A percentile compares a stretch with the other conserved stretches of the same genome.
Evolutionary conservation across 1,140 invertebrate species (phyloP).

Genomic region (Brachionus sp.): DNA sequence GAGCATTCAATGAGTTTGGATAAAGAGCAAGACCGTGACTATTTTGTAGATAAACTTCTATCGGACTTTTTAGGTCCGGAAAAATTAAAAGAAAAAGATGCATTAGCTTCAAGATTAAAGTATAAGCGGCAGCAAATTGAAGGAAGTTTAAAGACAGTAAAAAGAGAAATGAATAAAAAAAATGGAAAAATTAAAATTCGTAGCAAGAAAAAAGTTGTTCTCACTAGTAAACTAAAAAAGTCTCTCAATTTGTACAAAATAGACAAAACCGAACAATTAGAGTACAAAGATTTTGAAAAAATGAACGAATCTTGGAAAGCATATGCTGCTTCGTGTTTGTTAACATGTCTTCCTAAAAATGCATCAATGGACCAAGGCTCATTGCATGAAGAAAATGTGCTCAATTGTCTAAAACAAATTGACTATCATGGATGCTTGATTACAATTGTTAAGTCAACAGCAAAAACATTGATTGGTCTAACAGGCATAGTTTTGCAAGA

Average conservation of each 20-base stretch:
- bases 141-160: neutral
- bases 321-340: conserved; percentile 16
- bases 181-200: neutral
- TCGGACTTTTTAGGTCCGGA: neutral
- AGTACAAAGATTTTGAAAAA: conserved; percentile 17
- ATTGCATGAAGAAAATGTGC: neutral
- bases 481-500: conserved; percentile 42
- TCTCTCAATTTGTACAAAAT: conserved; percentile 21
- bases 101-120: neutral
- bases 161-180: conserved; percentile 20
- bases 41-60: conserved; percentile 2
- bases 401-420: conserved; percentile 43
- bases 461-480: conserved; percentile 3
- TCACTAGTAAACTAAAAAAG: conserved; percentile 22
- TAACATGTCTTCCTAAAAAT: conserved; percentile 23
- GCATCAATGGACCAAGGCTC: neutral
- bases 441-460: neutral
- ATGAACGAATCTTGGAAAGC: conserved; percentile 20
- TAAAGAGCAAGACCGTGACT: neutral
- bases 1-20: neutral
- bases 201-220: neutral
- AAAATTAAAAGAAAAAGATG: conserved; percentile 39
- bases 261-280: neutral
- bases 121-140: conserved; percentile 37
- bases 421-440: conserved; percentile 36